Percentiles rank a stretch among this genome's conserved stretches.
Conservation (phyloP, 1,140 invertebrate genomes). For the Phortica variegata region DNA sequence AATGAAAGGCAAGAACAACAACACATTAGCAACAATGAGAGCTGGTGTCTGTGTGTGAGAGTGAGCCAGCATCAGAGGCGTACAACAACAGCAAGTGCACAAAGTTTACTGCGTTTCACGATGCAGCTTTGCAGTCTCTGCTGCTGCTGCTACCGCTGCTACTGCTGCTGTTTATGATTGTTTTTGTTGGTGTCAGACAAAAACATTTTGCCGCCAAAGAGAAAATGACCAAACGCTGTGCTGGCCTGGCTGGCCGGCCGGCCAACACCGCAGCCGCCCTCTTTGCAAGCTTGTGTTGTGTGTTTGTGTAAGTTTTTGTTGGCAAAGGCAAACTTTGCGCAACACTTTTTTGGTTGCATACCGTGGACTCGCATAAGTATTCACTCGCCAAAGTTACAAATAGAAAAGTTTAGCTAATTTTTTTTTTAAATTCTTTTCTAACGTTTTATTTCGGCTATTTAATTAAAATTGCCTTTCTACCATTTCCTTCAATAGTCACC, state of each 20-base stretch:
- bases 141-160: constrained; percentile 5
- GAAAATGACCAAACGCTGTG: constrained; percentile 43
- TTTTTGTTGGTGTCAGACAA: constrained; percentile 44
- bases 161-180: too few relatives aligned
- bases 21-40: not conserved
- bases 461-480: too few relatives aligned
- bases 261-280: not conserved
- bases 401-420: too few relatives aligned
- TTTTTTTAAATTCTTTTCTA: too few relatives aligned
- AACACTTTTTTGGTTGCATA: constrained; percentile 53
- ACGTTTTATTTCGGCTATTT: too few relatives aligned
- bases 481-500: too few relatives aligned
- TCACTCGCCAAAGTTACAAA: too few relatives aligned
- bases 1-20: too few relatives aligned
- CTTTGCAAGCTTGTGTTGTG: constrained; percentile 12
- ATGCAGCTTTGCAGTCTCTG: constrained; percentile 20
- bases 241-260: not conserved
- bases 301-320: constrained; percentile 15
- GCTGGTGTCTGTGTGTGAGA: constrained; percentile 8
- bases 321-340: constrained; percentile 30
- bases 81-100: too few relatives aligned
- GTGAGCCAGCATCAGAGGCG: too few relatives aligned
- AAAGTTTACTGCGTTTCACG: constrained; percentile 29
- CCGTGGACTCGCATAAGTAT: constrained; percentile 42
- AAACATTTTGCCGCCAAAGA: constrained; percentile 53